phyloP scores from a whole-genome alignment of 2,113 vertebrate species.

The Oostethus manadensis region DNA sequence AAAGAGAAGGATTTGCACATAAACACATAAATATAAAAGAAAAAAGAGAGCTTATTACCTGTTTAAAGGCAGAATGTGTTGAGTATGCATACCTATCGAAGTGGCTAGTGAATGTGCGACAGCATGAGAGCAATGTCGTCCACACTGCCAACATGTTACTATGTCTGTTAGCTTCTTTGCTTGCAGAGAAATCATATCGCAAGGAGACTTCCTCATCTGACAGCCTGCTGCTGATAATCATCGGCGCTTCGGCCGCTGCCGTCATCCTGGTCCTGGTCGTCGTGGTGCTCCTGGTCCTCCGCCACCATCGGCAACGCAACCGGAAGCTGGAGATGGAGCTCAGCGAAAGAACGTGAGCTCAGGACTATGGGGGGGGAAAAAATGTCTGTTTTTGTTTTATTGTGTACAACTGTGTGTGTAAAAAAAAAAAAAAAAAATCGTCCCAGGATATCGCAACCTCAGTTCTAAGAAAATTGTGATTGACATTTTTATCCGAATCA shows the following conservation, averaged over 20 bases:
- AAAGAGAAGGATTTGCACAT: no score
- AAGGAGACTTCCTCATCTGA: constrained; percentile 34
- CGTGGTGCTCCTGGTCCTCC: constrained; percentile 76
- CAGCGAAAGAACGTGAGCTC: constrained; percentile 77
- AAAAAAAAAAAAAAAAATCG: no score
- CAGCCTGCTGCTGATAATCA: constrained; percentile 73
- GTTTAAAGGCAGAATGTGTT: no score
- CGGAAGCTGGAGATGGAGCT: constrained; percentile 79
- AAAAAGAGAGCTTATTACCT: no score
- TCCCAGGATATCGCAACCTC: no score
- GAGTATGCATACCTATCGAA: not conserved
- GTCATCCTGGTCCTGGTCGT: constrained; percentile 78
- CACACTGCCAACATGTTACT: not conserved
- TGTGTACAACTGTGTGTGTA: no score
- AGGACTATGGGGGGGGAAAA: not conserved
- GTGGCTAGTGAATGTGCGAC: not conserved
- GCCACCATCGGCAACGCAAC: constrained; percentile 76
- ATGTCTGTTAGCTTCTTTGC: not conserved
- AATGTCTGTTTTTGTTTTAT: no score
- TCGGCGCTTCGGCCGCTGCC: constrained; percentile 68
- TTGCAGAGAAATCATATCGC: constrained; percentile 1
- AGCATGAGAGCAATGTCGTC: not conserved
- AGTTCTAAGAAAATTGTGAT: no score
- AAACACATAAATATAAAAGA: no score
- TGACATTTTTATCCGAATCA: no score